phyloP scores from a whole-genome alignment of 1,140 invertebrate species.

The Sarcophaga bullata region DNA sequence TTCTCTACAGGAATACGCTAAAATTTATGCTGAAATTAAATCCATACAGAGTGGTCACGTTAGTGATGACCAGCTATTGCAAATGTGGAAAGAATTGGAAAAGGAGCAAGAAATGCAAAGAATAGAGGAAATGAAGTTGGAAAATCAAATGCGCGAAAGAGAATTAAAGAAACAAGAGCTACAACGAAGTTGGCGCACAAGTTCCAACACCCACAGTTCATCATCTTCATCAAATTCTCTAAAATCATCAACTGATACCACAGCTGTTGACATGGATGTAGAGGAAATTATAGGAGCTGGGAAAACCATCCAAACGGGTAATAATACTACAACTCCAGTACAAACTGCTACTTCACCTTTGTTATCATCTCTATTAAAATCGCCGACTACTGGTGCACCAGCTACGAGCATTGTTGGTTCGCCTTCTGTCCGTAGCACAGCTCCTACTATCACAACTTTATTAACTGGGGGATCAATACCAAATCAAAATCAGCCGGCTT shows the following conservation, averaged over 20 bases:
- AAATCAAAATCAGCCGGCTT: constrained; percentile 55
- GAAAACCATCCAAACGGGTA: constrained; percentile 40
- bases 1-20: constrained; percentile 70
- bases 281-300: constrained; percentile 52
- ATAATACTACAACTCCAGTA: constrained; percentile 44
- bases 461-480: constrained; percentile 62
- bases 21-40: constrained; percentile 71
- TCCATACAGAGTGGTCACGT: constrained; percentile 67
- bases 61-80: constrained; percentile 75
- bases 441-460: constrained; percentile 69
- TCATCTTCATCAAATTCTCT: constrained; percentile 34
- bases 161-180: constrained; percentile 73
- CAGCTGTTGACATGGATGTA: constrained; percentile 61
- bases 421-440: constrained; percentile 60
- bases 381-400: constrained; percentile 70
- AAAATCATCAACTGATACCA: constrained; percentile 53
- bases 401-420: constrained; percentile 64
- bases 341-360: constrained; percentile 72
- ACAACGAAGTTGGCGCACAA: constrained; percentile 69
- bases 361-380: constrained; percentile 84
- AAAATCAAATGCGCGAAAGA: constrained; percentile 77
- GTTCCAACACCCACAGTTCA: constrained; percentile 42
- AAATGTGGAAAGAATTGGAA: constrained; percentile 79
- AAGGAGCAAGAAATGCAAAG: constrained; percentile 76
- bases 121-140: constrained; percentile 72